These are phyloP conservation scores for Danio choprae DNA, from an alignment of 2,797 vertebrate species.

Conservation along the genomic window DNA sequence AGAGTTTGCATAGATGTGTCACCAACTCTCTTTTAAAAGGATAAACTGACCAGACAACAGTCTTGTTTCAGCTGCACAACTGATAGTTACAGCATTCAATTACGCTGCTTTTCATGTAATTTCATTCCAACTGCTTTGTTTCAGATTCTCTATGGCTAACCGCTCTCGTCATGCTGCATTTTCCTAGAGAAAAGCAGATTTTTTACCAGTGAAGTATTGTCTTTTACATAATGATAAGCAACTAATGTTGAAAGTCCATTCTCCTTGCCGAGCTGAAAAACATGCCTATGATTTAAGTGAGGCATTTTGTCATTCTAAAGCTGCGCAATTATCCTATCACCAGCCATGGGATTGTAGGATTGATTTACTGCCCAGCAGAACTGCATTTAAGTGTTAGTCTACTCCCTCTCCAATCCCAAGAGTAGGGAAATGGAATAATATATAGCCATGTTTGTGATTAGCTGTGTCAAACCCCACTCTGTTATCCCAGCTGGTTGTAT, in stretches of 20 bases:
- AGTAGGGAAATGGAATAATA: background rate
- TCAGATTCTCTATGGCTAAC: conserved; percentile 7
- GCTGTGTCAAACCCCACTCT: background rate
- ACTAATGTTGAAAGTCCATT: conserved; percentile 13
- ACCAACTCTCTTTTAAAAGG: background rate
- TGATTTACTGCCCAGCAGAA: conserved; percentile 31
- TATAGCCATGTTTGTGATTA: conserved; percentile 18
- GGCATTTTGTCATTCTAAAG: conserved; percentile 20
- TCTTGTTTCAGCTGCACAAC: background rate
- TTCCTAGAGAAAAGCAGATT: background rate
- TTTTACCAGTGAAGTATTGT: conserved; percentile 10
- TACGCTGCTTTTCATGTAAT: conserved; percentile 10
- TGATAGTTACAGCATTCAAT: background rate
- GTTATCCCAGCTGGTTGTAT: background rate
- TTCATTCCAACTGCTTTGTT: conserved; percentile 13
- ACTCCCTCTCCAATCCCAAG: conserved; percentile 4
- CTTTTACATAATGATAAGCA: conserved; percentile 18
- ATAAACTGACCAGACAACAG: background rate
- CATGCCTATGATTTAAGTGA: conserved; percentile 13
- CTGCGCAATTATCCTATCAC: conserved; percentile 12
- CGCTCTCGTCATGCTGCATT: conserved; percentile 7
- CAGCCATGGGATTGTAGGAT: conserved; percentile 23
- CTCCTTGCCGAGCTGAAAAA: conserved; percentile 6
- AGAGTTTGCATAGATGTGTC: background rate
- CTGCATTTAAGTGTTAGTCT: conserved; percentile 12